Evolutionary conservation across 2,797 vertebrate genomes (phyloP), one percentile per base, ranked within the genome.

Genomic region (Anniella stebbinsi): DNA sequence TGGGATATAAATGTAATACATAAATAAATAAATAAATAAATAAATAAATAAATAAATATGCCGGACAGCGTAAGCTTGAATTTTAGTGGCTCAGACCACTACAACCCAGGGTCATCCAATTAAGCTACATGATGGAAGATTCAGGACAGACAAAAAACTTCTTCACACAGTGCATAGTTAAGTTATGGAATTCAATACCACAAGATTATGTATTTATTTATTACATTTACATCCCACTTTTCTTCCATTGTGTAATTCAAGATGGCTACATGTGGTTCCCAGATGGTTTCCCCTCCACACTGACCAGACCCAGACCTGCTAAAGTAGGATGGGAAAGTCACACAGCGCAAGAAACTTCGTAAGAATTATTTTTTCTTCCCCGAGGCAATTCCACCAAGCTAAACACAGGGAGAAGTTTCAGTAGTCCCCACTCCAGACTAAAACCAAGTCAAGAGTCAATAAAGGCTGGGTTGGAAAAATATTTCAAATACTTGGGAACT

Each of bases 401-500:
- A 60, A 77, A 54, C 36, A 9, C 17, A 45, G 38, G 45, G 67
- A 36, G 7, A 86, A 86, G 23, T 33, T 75, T 23, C 45, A 15
- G n/a, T 41, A 78, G 10, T n/a, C 2, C 66, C 12, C 23, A 2
- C 12, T 7, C 10, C 10, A 28, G 23, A 45, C 12, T 67, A 51
- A 84, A 67, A 30, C 12, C 66, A 78, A 45, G 78, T 41, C 17
- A 89, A 70, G 15, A 51, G 30, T 67, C n/a, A 57, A 78, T 18
- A 21, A 54, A 85, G 75, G 63, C 30, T 78, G n/a, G 48, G 48
- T 28, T 80, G 4, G 36, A 57, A 33, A 85, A 89, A 72, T 78
- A 80, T 60, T 89, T 72, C 38, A 80, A 86, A 89, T 80, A 69
- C 4, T 78, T 70, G 30, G 45, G 13, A 73, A 72, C 28, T 75